Conservation (phyloP, 2,888 invertebrate genomes). For the Lumbricus terrestris region DNA sequence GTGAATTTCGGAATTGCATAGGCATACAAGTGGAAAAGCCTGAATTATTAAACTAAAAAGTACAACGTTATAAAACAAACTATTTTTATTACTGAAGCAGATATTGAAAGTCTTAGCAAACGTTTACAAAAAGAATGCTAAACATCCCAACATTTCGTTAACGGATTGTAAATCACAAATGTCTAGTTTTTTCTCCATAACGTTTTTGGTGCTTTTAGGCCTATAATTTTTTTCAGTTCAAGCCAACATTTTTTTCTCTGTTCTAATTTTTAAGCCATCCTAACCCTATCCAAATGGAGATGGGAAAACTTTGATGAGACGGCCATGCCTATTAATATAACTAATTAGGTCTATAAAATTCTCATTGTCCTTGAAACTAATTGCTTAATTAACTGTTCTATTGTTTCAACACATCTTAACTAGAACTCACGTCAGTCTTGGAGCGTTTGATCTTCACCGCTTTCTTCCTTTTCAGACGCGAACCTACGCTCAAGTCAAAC, state of each 20-base stretch:
- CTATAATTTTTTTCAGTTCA: too few relatives aligned
- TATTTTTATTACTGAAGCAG: too few relatives aligned
- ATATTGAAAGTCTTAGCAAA: too few relatives aligned
- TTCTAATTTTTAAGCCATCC: not conserved
- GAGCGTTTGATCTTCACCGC: slow-evolving; percentile 13
- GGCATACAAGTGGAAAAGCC: not conserved
- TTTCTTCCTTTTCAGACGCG: not conserved
- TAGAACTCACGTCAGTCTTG: not conserved
- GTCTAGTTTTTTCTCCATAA: not conserved
- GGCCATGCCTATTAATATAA: not conserved
- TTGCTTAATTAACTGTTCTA: not conserved
- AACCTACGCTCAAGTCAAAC: not conserved
- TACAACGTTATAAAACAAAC: too few relatives aligned
- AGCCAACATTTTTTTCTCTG: too few relatives aligned
- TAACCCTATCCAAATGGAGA: not conserved
- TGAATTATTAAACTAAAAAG: not conserved
- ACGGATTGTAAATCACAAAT: too few relatives aligned
- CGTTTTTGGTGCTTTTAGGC: not conserved
- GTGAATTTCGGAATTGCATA: too few relatives aligned
- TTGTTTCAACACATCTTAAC: not conserved
- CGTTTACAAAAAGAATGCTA: too few relatives aligned
- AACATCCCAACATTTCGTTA: too few relatives aligned
- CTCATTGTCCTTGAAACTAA: not conserved
- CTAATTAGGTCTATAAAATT: not conserved
- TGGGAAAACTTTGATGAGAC: not conserved